These are phyloP conservation scores for Cydia strobilella DNA, from an alignment of 1,140 invertebrate genomes.

Conservation along the genomic window DNA sequence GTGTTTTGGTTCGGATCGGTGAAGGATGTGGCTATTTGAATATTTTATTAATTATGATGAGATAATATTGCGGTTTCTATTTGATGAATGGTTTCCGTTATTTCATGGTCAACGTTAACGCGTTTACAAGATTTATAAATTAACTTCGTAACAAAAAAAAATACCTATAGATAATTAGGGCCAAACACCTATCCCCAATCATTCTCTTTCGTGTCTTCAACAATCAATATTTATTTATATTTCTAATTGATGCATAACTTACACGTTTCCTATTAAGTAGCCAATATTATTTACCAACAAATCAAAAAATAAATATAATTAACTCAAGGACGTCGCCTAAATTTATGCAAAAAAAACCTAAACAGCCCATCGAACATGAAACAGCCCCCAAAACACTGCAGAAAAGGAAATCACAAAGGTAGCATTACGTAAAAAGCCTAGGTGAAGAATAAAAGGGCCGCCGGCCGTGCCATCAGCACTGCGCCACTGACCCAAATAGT, in stretches of 20 bases:
- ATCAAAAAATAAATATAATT: background rate
- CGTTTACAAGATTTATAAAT: background rate
- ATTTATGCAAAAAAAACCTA: background rate
- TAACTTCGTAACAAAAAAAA: background rate
- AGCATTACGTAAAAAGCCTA: conserved; percentile 59
- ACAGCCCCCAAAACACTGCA: background rate
- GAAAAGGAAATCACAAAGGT: conserved; percentile 43
- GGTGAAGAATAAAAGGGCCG: conserved; percentile 65
- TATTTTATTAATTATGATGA: background rate
- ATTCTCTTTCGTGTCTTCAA: too few relatives aligned
- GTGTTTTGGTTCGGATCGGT: background rate
- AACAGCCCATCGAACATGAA: background rate
- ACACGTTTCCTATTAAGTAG: too few relatives aligned
- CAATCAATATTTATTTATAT: too few relatives aligned
- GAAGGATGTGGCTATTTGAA: background rate
- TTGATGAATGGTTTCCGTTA: background rate
- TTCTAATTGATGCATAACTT: too few relatives aligned
- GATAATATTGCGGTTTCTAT: conserved; percentile 6
- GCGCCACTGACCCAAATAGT: conserved; percentile 71
- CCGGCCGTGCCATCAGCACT: conserved; percentile 57
- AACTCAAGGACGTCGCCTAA: background rate
- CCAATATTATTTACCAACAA: background rate
- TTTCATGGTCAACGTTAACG: background rate
- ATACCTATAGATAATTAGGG: background rate
- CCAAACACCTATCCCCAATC: too few relatives aligned